Percentiles rank a stretch among this genome's conserved stretches.
These are phyloP conservation scores for Ephialtes manifestator DNA, from an alignment of 2,888 invertebrate species.

Conservation along the genomic window DNA sequence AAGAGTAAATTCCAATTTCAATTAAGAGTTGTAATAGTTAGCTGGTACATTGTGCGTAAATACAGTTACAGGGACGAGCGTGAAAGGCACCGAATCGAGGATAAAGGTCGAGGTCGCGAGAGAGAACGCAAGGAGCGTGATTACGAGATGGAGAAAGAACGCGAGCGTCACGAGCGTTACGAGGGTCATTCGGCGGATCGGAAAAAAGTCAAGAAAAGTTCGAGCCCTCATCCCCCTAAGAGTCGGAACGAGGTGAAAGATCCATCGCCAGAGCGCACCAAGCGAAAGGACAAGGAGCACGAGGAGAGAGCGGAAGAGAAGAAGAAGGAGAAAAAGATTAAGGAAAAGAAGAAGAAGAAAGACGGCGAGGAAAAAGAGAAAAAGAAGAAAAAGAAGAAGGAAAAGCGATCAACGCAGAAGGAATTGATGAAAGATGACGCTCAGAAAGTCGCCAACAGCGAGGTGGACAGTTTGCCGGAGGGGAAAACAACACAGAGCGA, in stretches of 20 bases:
- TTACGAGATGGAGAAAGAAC: conserved; percentile 82
- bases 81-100: conserved; percentile 82
- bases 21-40: too few relatives aligned
- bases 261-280: conserved; percentile 83
- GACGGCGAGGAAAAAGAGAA: conserved; percentile 88
- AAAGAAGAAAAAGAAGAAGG: conserved; percentile 85
- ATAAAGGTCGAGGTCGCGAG: conserved; percentile 86
- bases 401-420: conserved; percentile 82
- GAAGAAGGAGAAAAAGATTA: conserved; percentile 87
- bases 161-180: conserved; percentile 86
- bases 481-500: conserved; percentile 27
- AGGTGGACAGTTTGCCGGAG: conserved; percentile 24
- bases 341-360: conserved; percentile 87
- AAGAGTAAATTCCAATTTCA: too few relatives aligned
- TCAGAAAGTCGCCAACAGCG: conserved; percentile 70
- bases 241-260: conserved; percentile 85
- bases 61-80: conserved; percentile 84
- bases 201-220: conserved; percentile 84
- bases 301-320: conserved; percentile 81
- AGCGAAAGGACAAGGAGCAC: conserved; percentile 88
- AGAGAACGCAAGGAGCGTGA: conserved; percentile 82
- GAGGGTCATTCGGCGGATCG: conserved; percentile 81
- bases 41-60: not conserved
- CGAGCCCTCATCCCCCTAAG: conserved; percentile 82
- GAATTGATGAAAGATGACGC: conserved; percentile 74